These are phyloP conservation scores for Tragopan temminckii DNA, from an alignment of 2,797 vertebrate genomes.

Conservation along the genomic window DNA sequence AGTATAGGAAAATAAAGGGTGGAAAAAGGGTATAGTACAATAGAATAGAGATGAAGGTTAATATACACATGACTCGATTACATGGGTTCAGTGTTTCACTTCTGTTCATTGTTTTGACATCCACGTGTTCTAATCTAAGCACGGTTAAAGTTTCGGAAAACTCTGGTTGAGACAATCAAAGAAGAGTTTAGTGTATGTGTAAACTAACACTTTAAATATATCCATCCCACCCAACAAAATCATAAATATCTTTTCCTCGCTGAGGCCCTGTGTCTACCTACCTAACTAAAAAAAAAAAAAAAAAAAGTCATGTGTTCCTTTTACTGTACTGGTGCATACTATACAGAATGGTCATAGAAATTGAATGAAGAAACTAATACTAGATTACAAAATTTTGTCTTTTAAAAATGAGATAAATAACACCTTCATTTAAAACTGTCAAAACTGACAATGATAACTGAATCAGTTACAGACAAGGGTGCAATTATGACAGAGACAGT, in stretches of 20 bases:
- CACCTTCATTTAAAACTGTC: background rate
- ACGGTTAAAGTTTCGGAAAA: background rate
- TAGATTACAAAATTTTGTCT: background rate
- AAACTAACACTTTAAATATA: background rate
- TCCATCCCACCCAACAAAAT: background rate
- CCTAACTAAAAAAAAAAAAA: background rate
- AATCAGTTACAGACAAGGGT: background rate
- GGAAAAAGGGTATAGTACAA: background rate
- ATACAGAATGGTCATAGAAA: background rate
- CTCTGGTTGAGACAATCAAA: background rate
- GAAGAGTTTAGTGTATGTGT: background rate
- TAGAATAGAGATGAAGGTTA: background rate
- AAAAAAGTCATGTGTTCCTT: background rate
- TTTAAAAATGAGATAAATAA: background rate
- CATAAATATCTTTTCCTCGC: background rate
- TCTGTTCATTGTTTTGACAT: background rate
- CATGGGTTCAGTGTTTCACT: background rate
- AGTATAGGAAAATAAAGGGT: background rate
- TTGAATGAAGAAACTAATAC: background rate
- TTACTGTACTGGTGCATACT: rapidly evolving
- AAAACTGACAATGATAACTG: background rate
- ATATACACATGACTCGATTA: background rate
- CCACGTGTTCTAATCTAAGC: background rate
- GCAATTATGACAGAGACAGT: rapidly evolving
- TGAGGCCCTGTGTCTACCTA: background rate